phyloP scores from a whole-genome alignment of 2,113 vertebrate genomes.

The Nipponia nippon region DNA sequence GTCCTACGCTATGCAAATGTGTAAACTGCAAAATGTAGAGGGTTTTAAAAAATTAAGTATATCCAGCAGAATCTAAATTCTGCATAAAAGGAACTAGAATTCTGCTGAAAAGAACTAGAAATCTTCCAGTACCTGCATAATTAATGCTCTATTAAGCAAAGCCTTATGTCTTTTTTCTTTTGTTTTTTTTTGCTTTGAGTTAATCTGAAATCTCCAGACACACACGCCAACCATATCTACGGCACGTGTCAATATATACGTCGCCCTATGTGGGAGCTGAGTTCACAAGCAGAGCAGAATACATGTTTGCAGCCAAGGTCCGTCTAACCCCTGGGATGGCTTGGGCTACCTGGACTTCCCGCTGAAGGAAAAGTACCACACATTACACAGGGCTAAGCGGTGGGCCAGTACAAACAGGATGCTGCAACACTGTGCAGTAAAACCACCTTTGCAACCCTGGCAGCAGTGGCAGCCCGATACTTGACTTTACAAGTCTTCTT shows the following conservation, averaged over 20 bases:
- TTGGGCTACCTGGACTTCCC: not conserved
- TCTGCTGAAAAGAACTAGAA: not conserved
- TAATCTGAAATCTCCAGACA: not conserved
- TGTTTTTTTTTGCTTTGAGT: not conserved
- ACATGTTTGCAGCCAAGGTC: not conserved
- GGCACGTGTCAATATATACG: not conserved
- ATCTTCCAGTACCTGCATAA: constrained; percentile 6
- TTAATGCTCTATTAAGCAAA: constrained; percentile 3
- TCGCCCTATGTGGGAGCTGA: not conserved
- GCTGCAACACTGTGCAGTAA: not conserved
- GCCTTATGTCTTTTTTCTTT: not conserved
- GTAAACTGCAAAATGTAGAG: constrained; percentile 49
- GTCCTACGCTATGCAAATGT: constrained; percentile 55
- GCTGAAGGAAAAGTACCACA: not conserved
- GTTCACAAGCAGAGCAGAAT: not conserved
- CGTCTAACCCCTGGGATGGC: not conserved
- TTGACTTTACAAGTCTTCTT: not conserved
- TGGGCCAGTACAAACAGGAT: not conserved
- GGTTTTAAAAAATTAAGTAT: constrained; percentile 22
- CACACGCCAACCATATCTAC: not conserved
- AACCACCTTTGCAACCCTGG: not conserved
- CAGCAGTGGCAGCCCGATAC: not conserved
- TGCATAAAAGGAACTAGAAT: not conserved
- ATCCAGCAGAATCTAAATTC: constrained; percentile 27
- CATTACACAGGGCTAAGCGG: not conserved